A percentile compares a stretch with the other conserved stretches of the same genome.
Conservation (phyloP, 2,888 invertebrate genomes). For the Galeruca laticollis region DNA sequence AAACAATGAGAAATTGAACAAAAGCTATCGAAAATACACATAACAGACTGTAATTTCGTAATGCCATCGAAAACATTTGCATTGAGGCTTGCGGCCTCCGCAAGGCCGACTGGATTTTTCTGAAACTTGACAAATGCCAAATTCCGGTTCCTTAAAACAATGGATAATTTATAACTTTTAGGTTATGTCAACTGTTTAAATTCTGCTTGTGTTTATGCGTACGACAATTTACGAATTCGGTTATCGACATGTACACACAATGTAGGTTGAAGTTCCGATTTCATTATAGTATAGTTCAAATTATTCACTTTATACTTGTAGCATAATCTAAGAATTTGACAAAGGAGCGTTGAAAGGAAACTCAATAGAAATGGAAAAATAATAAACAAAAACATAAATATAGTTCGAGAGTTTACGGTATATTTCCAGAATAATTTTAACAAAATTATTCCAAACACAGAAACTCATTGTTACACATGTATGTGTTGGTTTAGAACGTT, state of each 20-base stretch:
- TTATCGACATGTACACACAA: not conserved
- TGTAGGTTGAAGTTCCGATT: not conserved
- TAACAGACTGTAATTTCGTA: conserved; percentile 36
- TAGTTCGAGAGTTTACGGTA: too few relatives aligned
- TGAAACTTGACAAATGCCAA: conserved; percentile 54
- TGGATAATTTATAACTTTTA: conserved; percentile 52
- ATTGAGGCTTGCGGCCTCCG: conserved; percentile 51
- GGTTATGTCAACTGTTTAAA: conserved; percentile 13
- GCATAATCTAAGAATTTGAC: too few relatives aligned
- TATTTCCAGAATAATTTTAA: too few relatives aligned
- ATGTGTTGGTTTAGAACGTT: too few relatives aligned
- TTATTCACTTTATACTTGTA: too few relatives aligned
- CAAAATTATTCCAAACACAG: too few relatives aligned
- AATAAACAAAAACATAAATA: too few relatives aligned
- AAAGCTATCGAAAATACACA: conserved; percentile 20
- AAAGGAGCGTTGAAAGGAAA: too few relatives aligned
- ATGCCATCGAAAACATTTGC: conserved; percentile 49
- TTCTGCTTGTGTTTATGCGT: conserved; percentile 8
- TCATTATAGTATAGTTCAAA: too few relatives aligned
- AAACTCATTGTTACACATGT: too few relatives aligned
- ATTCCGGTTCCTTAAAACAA: conserved; percentile 52
- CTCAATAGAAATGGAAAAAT: too few relatives aligned
- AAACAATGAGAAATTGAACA: conserved; percentile 21
- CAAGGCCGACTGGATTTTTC: conserved; percentile 58
- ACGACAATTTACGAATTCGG: not conserved